These are phyloP conservation scores for Drosophila austrosaltans DNA, from an alignment of 2,888 invertebrate genomes.

Conservation along the genomic window DNA sequence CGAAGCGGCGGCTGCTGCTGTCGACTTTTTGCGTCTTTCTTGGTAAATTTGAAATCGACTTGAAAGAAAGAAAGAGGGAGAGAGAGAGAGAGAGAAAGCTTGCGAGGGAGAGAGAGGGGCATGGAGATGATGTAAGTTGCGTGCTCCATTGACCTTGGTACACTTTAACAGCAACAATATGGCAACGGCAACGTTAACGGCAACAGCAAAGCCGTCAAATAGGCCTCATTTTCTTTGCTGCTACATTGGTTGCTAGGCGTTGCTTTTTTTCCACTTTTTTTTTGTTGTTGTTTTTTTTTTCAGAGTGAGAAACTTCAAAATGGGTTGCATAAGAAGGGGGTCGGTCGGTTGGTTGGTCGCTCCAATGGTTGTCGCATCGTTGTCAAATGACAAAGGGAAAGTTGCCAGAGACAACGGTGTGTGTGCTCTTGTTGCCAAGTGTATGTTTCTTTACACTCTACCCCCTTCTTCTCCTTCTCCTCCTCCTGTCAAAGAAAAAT, in stretches of 20 bases:
- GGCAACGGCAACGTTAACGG: conserved; percentile 22
- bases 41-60: conserved; percentile 32
- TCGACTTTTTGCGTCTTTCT: conserved; percentile 26
- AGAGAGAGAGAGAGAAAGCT: not conserved
- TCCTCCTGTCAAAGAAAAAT: conserved; percentile 17
- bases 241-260: conserved; percentile 49
- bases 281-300: not conserved
- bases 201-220: conserved; percentile 15
- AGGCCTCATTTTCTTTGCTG: conserved; percentile 30
- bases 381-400: conserved; percentile 53
- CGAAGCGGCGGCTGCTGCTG: conserved; percentile 18
- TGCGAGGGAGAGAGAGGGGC: not conserved
- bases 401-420: conserved; percentile 28
- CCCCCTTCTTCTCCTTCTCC: not conserved
- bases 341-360: not conserved
- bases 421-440: conserved; percentile 16
- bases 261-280: conserved; percentile 1
- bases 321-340: conserved; percentile 52
- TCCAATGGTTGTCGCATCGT: not conserved
- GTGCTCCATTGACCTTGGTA: conserved; percentile 60
- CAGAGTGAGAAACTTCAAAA: conserved; percentile 21
- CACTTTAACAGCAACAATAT: conserved; percentile 41
- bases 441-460: not conserved
- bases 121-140: conserved; percentile 60
- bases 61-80: conserved; percentile 2